Conservation (phyloP, 1,140 invertebrate genomes). For the Drosophila novamexicana region DNA sequence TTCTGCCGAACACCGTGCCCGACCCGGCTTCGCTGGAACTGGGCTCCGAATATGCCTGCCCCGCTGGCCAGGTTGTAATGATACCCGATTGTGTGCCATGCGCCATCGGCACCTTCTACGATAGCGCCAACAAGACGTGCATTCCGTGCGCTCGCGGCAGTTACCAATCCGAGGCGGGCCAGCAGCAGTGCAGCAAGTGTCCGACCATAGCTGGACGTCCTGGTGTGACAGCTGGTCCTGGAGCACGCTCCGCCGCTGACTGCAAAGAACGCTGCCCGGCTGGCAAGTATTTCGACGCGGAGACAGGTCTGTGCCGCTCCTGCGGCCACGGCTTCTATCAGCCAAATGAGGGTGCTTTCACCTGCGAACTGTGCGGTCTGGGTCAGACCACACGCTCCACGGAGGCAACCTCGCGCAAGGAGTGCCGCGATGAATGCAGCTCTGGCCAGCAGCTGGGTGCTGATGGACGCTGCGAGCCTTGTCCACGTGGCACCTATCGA, state of each 20-base stretch:
- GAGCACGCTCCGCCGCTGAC: conserved; percentile 93
- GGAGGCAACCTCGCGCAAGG: conserved; percentile 94
- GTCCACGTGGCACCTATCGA: conserved; percentile 95
- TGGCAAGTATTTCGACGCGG: conserved; percentile 95
- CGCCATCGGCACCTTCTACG: conserved; percentile 95
- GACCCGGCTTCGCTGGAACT: conserved; percentile 94
- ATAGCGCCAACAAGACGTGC: conserved; percentile 91
- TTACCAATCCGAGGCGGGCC: conserved; percentile 97
- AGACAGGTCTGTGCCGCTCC: conserved; percentile 92
- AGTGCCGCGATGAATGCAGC: conserved; percentile 95
- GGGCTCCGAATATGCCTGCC: conserved; percentile 96
- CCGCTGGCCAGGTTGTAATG: conserved; percentile 95
- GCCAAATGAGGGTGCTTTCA: conserved; percentile 95
- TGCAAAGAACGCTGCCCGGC: conserved; percentile 97
- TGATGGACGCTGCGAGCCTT: conserved; percentile 96
- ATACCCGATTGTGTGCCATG: conserved; percentile 97
- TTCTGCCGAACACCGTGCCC: conserved; percentile 96
- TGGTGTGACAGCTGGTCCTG: conserved; percentile 93
- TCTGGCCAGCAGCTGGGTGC: conserved; percentile 94
- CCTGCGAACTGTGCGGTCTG: conserved; percentile 94
- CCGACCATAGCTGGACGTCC: conserved; percentile 93
- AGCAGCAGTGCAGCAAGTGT: conserved; percentile 94
- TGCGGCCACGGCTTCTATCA: conserved; percentile 98
- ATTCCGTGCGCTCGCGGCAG: conserved; percentile 93
- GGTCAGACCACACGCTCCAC: conserved; percentile 96